Conservation (phyloP, 2,888 invertebrate genomes). For the Gnatocerus cornutus region DNA sequence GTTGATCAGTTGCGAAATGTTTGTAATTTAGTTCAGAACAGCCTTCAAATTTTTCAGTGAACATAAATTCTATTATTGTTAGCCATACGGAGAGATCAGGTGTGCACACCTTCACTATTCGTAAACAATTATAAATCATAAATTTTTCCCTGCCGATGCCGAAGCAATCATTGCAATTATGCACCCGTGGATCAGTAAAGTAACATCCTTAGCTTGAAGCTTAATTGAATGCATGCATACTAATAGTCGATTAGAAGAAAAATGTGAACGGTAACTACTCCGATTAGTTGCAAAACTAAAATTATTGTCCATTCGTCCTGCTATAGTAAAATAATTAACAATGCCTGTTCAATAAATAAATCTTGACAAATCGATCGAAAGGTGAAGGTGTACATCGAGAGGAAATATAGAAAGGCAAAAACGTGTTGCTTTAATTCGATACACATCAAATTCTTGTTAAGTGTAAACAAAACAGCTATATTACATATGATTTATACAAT, state of each 20-base stretch:
- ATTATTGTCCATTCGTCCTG: conserved; percentile 6
- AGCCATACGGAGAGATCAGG: conserved; percentile 36
- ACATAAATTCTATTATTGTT: conserved; percentile 42
- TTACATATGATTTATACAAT: conserved; percentile 45
- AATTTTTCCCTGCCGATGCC: conserved; percentile 20
- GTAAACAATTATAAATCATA: conserved; percentile 39
- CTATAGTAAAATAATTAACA: conserved; percentile 47
- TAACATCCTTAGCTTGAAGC: conserved; percentile 4
- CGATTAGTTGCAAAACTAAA: conserved; percentile 11
- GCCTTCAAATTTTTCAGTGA: conserved; percentile 36
- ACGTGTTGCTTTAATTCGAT: conserved; percentile 51
- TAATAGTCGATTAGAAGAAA: conserved; percentile 11
- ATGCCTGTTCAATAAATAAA: conserved; percentile 46
- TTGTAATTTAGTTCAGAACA: conserved; percentile 42
- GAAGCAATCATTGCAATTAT: conserved; percentile 22
- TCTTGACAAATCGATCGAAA: conserved; percentile 50
- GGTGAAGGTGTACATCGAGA: conserved; percentile 49
- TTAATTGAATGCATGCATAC: conserved; percentile 15
- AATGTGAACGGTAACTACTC: not conserved
- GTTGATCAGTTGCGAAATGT: conserved; percentile 37
- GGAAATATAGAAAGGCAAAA: conserved; percentile 48
- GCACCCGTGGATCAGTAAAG: conserved; percentile 10
- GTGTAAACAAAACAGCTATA: conserved; percentile 40
- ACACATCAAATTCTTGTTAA: conserved; percentile 48
- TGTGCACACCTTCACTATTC: conserved; percentile 42